Percentiles rank a stretch among this genome's conserved stretches.
Evolutionary conservation across 92 coral and sea anemone genomes (phyloP).

Genomic region (Montipora capitata): DNA sequence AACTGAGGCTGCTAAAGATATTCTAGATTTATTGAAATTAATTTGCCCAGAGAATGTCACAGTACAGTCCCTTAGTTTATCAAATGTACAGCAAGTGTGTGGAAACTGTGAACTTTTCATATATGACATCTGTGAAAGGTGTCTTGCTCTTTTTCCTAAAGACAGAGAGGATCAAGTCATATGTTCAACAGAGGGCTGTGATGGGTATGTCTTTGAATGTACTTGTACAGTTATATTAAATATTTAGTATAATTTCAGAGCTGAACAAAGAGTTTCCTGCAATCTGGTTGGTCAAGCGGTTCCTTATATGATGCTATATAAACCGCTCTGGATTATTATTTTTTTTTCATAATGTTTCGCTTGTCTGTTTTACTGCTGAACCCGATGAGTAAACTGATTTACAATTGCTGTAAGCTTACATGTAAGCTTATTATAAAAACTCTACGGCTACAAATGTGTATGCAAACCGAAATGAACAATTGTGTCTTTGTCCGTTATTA

Average conservation of each 20-base stretch:
- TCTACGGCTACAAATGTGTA: neutral
- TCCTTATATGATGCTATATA: neutral
- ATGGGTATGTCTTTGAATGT: slow-evolving; percentile 38
- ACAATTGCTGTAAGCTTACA: neutral
- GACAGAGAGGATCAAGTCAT: slow-evolving; percentile 5
- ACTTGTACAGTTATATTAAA: neutral
- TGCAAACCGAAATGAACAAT: neutral
- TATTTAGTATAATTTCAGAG: too few relatives aligned
- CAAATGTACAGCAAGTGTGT: slow-evolving; percentile 61
- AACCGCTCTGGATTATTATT: neutral
- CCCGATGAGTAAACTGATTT: neutral
- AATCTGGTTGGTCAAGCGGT: neutral
- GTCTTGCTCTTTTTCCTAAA: slow-evolving; percentile 47
- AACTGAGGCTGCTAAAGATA: slow-evolving; percentile 64
- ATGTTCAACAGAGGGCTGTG: slow-evolving; percentile 64
- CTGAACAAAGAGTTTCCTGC: too few relatives aligned
- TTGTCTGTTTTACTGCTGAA: neutral
- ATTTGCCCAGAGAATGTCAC: slow-evolving; percentile 53
- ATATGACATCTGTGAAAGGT: neutral
- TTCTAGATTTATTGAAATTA: slow-evolving; percentile 49
- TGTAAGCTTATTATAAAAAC: neutral
- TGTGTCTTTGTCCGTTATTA: neutral
- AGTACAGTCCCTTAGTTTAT: neutral
- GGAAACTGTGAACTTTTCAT: slow-evolving; percentile 52
- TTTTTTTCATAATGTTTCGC: neutral